Evolutionary conservation across 2,113 vertebrate species (phyloP).

Genomic region (Myrmecobius fasciatus): DNA sequence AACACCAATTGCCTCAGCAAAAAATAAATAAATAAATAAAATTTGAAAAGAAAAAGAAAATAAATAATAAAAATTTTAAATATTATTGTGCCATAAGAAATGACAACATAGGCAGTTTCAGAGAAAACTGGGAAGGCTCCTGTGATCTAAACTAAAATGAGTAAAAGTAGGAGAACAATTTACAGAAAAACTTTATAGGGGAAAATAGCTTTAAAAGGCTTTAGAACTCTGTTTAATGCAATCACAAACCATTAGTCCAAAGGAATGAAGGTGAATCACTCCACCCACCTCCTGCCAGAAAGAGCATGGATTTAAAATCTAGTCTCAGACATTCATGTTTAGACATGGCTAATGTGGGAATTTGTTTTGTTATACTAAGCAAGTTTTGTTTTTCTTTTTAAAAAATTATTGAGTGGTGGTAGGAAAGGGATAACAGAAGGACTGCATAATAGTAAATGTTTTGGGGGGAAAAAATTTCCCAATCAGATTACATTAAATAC

Average conservation of each 20-base stretch:
- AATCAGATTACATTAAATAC: not conserved
- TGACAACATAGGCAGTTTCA: not conserved
- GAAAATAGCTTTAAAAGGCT: not conserved
- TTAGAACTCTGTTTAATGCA: not conserved
- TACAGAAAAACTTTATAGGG: not conserved
- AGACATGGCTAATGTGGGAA: not conserved
- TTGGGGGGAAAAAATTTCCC: not conserved
- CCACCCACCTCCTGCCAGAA: not conserved
- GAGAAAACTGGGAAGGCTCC: not conserved
- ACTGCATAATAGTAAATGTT: not conserved
- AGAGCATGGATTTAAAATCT: not conserved
- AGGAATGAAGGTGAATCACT: not conserved
- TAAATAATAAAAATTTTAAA: not conserved
- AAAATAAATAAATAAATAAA: no score
- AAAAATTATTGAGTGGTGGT: not conserved
- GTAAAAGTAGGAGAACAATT: not conserved
- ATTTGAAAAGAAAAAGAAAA: no score
- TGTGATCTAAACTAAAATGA: not conserved
- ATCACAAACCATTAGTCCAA: not conserved
- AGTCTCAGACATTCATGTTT: not conserved
- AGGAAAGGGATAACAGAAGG: not conserved
- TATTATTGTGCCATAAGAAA: not conserved
- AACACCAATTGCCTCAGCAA: no score
- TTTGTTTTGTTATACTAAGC: not conserved
- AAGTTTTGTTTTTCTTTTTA: not conserved